Base-by-base conservation (phyloP, 2,797 vertebrate genomes). In the Percopsis omiscomaycus region DNA sequence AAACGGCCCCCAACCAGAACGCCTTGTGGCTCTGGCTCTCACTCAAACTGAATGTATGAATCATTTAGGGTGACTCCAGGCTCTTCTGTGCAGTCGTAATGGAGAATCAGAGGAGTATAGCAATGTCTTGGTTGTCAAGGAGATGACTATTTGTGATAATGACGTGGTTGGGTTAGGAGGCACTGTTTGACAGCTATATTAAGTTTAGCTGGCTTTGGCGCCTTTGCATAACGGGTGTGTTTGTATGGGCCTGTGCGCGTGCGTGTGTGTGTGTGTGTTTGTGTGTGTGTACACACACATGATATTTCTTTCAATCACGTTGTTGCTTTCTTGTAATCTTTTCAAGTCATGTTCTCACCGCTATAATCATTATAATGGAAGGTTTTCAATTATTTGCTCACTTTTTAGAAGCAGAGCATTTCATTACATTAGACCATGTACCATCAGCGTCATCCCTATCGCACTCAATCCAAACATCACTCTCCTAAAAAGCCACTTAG, bases 81-180 rank as follows among this genome's bases (percentile, higher is more conserved):
- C 73, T 69, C 68, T 58, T 64, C 10, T 71, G 61, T 78, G 76
- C 42, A 63, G 68, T 54, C 58, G 65, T 55, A 59, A 51, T 49
- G 55, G 66, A 76, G 52, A 50, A 3, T 48, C 54, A 30, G 57
- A 73, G 60, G 79, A 69, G 81, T 62, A 59, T 9, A 3, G 47
- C 29, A 45, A 75, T 74, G 60, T 71, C 16, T 68, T 5, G 0
- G 83, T 88, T 74, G 42, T 81, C 75, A 0, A 0, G 78, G 85
- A 65, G 80, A 88, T 47, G 37, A 52, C 59, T 82, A 80, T 83
- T 87, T 89, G 61, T 11, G 53, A 77, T 82, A 86, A 89, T 83
- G 71, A 71, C 11, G 37, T 55, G 81, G 81, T 85, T 28, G 57
- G 66, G 71, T 66, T 30, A 60, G 27, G 14, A 10, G 53, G 30